These are phyloP conservation scores for Oreotragus oreotragus DNA, from an alignment of 2,113 vertebrate species.

Conservation along the genomic window DNA sequence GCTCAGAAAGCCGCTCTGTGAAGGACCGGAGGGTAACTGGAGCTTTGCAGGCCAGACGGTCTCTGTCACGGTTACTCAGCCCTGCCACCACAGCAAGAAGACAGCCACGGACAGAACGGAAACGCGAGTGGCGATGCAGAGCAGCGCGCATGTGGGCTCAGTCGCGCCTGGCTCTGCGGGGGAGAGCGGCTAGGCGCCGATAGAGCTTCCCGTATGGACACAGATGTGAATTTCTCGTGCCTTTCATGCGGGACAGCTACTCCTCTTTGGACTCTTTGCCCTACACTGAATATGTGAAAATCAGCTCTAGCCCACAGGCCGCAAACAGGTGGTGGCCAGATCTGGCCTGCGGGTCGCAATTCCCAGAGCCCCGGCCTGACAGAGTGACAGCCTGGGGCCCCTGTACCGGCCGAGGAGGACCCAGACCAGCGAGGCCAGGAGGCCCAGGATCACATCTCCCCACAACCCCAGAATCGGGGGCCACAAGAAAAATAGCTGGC, in stretches of 20 bases:
- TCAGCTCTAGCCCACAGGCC: not conserved
- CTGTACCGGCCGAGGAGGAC: not conserved
- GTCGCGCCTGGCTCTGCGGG: rapidly evolving
- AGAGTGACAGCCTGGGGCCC: not conserved
- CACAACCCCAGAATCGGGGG: rapidly evolving
- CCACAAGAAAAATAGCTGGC: not conserved
- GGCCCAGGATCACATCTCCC: not conserved
- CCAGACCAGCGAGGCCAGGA: not conserved
- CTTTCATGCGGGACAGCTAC: not conserved
- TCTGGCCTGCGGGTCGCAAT: rapidly evolving
- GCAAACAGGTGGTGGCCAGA: not conserved
- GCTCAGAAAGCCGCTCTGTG: not conserved
- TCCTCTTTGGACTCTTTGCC: not conserved
- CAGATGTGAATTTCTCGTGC: not conserved
- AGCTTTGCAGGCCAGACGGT: not conserved
- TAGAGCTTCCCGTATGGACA: not conserved
- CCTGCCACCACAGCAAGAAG: rapidly evolving
- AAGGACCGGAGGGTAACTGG: not conserved
- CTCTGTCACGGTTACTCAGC: not conserved
- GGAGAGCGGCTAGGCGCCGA: rapidly evolving
- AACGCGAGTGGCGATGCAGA: rapidly evolving
- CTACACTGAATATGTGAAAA: not conserved
- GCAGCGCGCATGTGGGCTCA: rapidly evolving
- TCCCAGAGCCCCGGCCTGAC: rapidly evolving
- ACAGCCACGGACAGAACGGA: rapidly evolving